Percentiles rank a stretch among this genome's conserved stretches.
Conservation (phyloP, 2,113 vertebrate species). For the Origma solitaria region DNA sequence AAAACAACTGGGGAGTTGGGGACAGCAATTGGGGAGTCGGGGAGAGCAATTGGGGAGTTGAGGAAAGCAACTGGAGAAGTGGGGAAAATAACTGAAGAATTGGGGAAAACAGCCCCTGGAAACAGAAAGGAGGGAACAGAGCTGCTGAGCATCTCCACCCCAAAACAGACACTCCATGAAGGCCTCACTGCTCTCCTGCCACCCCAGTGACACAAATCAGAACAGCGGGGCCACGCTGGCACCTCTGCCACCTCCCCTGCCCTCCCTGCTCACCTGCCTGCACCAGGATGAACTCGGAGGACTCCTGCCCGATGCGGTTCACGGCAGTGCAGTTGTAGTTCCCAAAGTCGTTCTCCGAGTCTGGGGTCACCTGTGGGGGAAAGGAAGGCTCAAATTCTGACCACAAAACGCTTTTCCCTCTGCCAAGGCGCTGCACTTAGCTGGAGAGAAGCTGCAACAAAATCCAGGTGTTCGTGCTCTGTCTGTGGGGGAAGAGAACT, state of each 20-base stretch:
- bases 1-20: too few relatives aligned
- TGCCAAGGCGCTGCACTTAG: neutral
- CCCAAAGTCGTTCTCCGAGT: constrained; percentile 95
- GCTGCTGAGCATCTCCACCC: too few relatives aligned
- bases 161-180: too few relatives aligned
- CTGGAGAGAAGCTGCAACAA: neutral
- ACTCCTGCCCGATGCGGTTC: constrained; percentile 95
- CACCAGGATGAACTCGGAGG: constrained; percentile 95
- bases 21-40: too few relatives aligned
- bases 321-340: constrained; percentile 97
- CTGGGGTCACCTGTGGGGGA: constrained; percentile 83
- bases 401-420: neutral
- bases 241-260: neutral
- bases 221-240: too few relatives aligned
- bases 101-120: too few relatives aligned
- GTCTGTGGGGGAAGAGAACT: neutral
- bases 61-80: too few relatives aligned
- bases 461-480: neutral
- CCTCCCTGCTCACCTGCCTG: constrained; percentile 85
- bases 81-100: too few relatives aligned
- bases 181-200: too few relatives aligned
- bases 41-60: too few relatives aligned
- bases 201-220: too few relatives aligned
- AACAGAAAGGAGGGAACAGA: too few relatives aligned
- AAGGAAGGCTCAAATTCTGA: neutral